Conservation (phyloP, 1,140 invertebrate species). For the Chrysopa pallens region DNA sequence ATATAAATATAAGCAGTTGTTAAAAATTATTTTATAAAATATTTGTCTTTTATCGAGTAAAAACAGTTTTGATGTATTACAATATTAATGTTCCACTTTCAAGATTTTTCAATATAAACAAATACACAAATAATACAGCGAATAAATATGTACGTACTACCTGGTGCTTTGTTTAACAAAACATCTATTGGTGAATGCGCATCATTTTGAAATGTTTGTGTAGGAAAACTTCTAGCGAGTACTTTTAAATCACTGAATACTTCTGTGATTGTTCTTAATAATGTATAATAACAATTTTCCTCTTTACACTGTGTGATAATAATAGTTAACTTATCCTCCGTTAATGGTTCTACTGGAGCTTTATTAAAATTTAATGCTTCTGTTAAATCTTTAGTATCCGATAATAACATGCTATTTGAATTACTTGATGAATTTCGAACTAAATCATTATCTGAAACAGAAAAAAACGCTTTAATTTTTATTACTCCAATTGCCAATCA, state of each 20-base stretch:
- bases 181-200: conserved; percentile 25
- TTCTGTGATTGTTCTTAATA: conserved; percentile 48
- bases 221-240: conserved; percentile 48
- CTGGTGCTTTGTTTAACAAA: conserved; percentile 28
- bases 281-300: conserved; percentile 36
- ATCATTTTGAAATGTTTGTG: conserved; percentile 18
- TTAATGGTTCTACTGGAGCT: conserved; percentile 23
- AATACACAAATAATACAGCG: no score
- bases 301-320: conserved; percentile 46
- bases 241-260: conserved; percentile 54
- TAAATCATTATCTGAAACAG: not conserved
- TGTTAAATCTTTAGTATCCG: not conserved
- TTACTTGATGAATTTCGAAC: not conserved
- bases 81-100: no score
- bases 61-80: no score
- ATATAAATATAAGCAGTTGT: no score
- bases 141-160: conserved; percentile 1
- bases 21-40: no score
- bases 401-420: not conserved
- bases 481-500: not conserved
- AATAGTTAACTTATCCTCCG: conserved; percentile 41
- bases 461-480: no score
- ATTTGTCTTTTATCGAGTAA: no score
- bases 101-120: no score
- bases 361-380: not conserved